phyloP scores from a whole-genome alignment of 2,888 invertebrate genomes.

The Xanthorhoe spadicearia region DNA sequence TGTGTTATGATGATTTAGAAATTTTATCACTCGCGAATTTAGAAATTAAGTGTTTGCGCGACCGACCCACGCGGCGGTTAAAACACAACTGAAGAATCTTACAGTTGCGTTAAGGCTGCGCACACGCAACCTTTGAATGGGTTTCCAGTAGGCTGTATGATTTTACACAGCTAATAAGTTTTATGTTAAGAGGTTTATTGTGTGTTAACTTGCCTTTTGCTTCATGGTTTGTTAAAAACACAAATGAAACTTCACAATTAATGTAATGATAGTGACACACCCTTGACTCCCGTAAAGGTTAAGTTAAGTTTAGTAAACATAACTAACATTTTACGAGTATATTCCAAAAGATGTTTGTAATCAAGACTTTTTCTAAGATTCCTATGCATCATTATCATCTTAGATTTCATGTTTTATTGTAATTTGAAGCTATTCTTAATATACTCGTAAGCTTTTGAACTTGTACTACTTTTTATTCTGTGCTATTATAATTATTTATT shows the following conservation, averaged over 20 bases:
- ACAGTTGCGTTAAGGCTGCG: constrained; percentile 39
- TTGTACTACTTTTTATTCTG: too few relatives aligned
- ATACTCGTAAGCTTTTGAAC: too few relatives aligned
- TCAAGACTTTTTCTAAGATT: too few relatives aligned
- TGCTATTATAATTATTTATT: too few relatives aligned
- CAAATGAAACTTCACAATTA: not conserved
- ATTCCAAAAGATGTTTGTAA: too few relatives aligned
- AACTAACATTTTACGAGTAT: too few relatives aligned
- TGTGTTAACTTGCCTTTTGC: constrained; percentile 24
- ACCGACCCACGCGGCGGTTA: constrained; percentile 43
- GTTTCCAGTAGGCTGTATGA: constrained; percentile 31
- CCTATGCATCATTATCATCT: too few relatives aligned
- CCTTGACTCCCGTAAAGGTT: too few relatives aligned
- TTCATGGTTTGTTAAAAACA: constrained; percentile 2
- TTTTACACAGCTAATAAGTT: constrained; percentile 36
- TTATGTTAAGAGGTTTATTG: constrained; percentile 37
- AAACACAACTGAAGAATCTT: constrained; percentile 47
- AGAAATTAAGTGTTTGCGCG: constrained; percentile 23
- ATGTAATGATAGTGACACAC: not conserved
- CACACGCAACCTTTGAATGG: constrained; percentile 43
- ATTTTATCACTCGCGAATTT: constrained; percentile 35
- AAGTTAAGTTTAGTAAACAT: too few relatives aligned
- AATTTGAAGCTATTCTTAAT: too few relatives aligned
- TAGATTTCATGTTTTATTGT: too few relatives aligned
- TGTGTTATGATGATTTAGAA: constrained; percentile 23